These are phyloP conservation scores for Thomomys bottae DNA, from an alignment of 2,113 vertebrate species.

Conservation along the genomic window DNA sequence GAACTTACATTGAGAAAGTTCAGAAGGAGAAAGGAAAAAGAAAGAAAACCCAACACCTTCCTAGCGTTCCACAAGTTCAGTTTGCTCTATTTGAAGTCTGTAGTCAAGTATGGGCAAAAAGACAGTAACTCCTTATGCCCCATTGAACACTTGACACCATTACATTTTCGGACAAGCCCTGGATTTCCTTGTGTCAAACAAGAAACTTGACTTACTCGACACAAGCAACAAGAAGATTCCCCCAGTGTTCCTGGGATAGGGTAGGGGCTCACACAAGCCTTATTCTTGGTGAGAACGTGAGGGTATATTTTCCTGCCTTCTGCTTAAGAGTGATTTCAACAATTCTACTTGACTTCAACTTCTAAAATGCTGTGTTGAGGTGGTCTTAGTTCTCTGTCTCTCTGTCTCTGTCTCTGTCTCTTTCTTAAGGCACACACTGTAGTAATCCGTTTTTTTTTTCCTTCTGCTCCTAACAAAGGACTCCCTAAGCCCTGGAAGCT, in stretches of 20 bases:
- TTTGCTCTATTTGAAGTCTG: background rate
- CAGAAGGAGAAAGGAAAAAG: background rate
- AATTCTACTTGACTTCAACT: conserved; percentile 45
- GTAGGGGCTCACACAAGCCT: background rate
- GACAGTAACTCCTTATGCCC: background rate
- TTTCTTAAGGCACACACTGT: conserved; percentile 59
- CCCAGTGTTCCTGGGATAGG: background rate
- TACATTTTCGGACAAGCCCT: background rate
- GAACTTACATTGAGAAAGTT: conserved; percentile 25
- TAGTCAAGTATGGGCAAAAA: background rate
- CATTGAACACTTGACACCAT: background rate
- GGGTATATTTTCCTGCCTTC: background rate
- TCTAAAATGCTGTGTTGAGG: conserved; percentile 64
- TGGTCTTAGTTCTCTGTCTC: conserved; percentile 47
- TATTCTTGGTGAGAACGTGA: conserved; percentile 4
- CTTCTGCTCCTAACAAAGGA: conserved; percentile 78
- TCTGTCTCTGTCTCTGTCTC: background rate
- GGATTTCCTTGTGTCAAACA: background rate
- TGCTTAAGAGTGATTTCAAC: conserved; percentile 60
- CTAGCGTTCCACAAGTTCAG: background rate
- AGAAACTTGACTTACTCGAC: background rate
- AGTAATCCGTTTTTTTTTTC: conserved; percentile 80
- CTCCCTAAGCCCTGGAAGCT: conserved; percentile 78
- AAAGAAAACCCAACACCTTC: background rate
- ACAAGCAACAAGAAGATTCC: background rate